These are phyloP conservation scores for Amphipoea lucens DNA, from an alignment of 2,888 invertebrate genomes.

Conservation along the genomic window DNA sequence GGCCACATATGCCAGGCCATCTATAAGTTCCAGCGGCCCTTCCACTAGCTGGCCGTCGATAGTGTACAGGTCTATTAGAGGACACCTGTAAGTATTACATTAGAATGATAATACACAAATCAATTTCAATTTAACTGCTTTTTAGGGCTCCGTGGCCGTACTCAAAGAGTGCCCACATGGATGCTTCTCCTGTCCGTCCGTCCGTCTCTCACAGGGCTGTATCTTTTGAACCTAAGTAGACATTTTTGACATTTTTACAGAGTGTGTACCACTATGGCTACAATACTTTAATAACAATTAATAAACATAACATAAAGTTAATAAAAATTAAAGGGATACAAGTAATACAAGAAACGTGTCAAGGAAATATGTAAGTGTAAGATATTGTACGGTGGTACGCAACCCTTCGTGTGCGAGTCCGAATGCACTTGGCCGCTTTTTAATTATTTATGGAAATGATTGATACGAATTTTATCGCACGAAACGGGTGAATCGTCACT, in stretches of 20 bases:
- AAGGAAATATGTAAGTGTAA: neutral
- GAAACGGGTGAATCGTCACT: too few relatives aligned
- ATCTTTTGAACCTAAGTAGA: neutral
- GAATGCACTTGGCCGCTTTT: neutral
- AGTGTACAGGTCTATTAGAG: slow-evolving; percentile 79
- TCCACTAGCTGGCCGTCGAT: slow-evolving; percentile 76
- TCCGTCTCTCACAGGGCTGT: neutral
- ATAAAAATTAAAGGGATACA: neutral
- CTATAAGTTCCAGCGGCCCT: slow-evolving; percentile 74
- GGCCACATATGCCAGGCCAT: slow-evolving; percentile 82
- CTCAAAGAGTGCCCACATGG: neutral
- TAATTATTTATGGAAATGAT: neutral
- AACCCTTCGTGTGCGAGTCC: too few relatives aligned
- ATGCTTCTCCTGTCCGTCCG: too few relatives aligned
- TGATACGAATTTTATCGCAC: too few relatives aligned
- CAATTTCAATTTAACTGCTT: neutral
- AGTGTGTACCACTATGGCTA: neutral
- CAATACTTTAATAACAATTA: neutral
- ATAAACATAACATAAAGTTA: neutral
- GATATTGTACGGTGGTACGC: neutral
- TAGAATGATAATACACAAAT: neutral
- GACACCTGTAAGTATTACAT: slow-evolving; percentile 68
- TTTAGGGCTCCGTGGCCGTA: neutral
- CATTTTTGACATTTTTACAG: neutral
- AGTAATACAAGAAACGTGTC: too few relatives aligned